Percentiles rank a stretch among this genome's conserved stretches.
Conservation (phyloP, 2,888 invertebrate genomes). For the Hipparchia semele region DNA sequence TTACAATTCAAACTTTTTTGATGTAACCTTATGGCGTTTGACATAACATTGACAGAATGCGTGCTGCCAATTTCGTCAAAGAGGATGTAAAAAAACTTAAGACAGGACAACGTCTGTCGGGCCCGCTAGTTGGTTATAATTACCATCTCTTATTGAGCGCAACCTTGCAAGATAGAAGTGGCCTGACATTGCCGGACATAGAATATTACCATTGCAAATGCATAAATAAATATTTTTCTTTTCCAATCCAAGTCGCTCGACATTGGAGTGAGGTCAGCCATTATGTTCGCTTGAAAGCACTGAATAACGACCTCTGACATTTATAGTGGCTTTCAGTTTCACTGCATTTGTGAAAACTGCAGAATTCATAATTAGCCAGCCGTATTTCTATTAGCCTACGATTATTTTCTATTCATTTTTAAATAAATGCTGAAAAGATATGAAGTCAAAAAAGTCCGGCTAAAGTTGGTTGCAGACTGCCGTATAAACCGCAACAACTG, state of each 20-base stretch:
- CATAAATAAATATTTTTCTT: conserved; percentile 9
- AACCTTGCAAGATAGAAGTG: neutral
- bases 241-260: neutral
- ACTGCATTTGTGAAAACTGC: conserved; percentile 4
- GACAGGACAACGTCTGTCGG: no score
- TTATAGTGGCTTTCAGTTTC: conserved; percentile 5
- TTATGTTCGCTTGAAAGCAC: conserved; percentile 13
- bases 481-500: no score
- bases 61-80: no score
- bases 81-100: no score
- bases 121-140: neutral
- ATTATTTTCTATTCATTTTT: neutral
- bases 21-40: no score
- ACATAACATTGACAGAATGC: no score
- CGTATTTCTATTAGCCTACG: conserved; percentile 2
- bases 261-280: conserved; percentile 10
- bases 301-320: conserved; percentile 14
- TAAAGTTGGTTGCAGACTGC: no score
- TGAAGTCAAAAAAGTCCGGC: no score
- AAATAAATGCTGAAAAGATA: neutral
- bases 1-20: no score
- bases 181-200: neutral
- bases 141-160: neutral
- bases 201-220: conserved; percentile 6
- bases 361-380: neutral